Base-by-base conservation (phyloP, 2,113 vertebrate genomes). In the Microcebus jonahi region DNA sequence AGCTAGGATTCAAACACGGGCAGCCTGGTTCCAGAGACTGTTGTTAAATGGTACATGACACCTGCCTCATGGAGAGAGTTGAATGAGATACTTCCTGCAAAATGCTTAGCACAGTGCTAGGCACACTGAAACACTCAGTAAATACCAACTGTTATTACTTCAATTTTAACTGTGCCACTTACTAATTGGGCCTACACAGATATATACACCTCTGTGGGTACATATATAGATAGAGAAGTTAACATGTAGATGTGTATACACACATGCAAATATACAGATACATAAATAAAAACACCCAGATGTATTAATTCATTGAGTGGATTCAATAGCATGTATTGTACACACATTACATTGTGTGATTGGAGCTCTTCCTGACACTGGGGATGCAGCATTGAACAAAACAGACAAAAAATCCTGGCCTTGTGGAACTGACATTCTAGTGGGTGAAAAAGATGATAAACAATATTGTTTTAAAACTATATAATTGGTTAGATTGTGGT, bases 361-460 rank as follows among this genome's bases (percentile, higher is more conserved):
- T 68, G 68, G 27, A 70, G 11, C 31, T 92, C 39, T 88, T 92
- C 75, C 68, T 68, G n/a, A 20, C 36, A 48, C 48, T 67, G 23
- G 63, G 34, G 68, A 53, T 95, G 45, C 17, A 63, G 14, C 53
- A 42, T 31, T 80, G 12, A 89, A n/a, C 25, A 91, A 31, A 91
- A 53, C 42, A 87, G 59, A 59, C 42, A 77, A 55, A 80, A 81
- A 63, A 88, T 36, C 15, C 36, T 79, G 31, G 14, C 50, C 53
- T 73, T 79, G 85, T 88, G 90, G 57, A 88, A 83, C 34, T 79
- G 57, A 42, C n/a, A 79, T 84, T 50, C 83, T 93, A 93, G 85
- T 73, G 68, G 70, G 34, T 71, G 55, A 96, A 15, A 76, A 76
- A 84, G 34, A 59, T 25, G 9, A 36, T 53, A 82, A 67, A 34